phyloP scores from a whole-genome alignment of 2,113 vertebrate genomes.

The Pollimyrus isidori region DNA sequence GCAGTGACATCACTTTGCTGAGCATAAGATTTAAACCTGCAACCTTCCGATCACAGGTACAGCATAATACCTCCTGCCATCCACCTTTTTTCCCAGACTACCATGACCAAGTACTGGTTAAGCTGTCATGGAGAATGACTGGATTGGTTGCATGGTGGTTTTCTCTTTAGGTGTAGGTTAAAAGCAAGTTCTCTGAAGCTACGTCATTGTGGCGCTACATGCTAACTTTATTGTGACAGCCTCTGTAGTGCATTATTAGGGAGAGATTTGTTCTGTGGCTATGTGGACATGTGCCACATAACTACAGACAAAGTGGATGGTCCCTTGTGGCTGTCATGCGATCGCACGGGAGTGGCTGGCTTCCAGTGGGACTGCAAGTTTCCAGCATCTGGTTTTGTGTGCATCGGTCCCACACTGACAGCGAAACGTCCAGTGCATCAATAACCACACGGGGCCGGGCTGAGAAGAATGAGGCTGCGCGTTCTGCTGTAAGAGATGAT shows the following conservation, averaged over 20 bases:
- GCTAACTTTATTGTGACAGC: not conserved
- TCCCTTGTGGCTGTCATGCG: slow-evolving; percentile 1
- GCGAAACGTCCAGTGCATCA: slow-evolving; percentile 21
- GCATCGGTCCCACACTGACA: slow-evolving; percentile 11
- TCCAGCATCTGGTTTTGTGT: slow-evolving; percentile 22
- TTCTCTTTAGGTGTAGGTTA: not conserved
- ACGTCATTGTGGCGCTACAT: not conserved
- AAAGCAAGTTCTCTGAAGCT: not conserved
- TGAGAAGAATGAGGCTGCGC: slow-evolving; percentile 4
- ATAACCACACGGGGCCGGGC: slow-evolving; percentile 14
- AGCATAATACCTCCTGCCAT: not conserved
- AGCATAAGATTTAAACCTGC: not conserved
- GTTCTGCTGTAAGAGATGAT: slow-evolving; percentile 23
- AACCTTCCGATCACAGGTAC: not conserved
- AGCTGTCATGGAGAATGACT: not conserved
- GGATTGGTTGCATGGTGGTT: not conserved
- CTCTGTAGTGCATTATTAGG: not conserved
- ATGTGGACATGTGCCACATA: not conserved
- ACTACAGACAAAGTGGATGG: not conserved
- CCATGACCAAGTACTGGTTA: not conserved
- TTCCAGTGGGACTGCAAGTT: slow-evolving; percentile 17
- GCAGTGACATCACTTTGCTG: not conserved
- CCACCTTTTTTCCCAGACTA: not conserved
- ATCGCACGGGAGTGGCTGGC: too few relatives aligned
- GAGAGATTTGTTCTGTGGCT: not conserved